Base-by-base conservation (phyloP, 2,888 invertebrate species). In the Pristionchus entomophagus region DNA sequence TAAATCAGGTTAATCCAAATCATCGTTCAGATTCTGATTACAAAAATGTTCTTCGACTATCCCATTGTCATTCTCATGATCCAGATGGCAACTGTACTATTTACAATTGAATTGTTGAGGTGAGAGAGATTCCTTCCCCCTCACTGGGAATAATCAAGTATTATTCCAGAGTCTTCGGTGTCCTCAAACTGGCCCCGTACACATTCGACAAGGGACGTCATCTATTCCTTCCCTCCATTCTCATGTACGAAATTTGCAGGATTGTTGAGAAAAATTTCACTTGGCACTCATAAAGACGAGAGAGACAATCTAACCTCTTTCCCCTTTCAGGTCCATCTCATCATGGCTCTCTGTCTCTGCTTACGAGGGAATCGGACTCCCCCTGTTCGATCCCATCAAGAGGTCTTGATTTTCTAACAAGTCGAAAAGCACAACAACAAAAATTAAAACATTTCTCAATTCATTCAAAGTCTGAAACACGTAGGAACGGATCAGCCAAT, bases 341-440 rank as follows among this genome's bases (percentile, higher is more conserved):
- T 93, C 94, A 56, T 94, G 94, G 78, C 91, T 95, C 53, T 94
- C 94, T 14, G 93, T 95, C 53, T 94, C 93, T 87, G 95, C 95
- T 0, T 93, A 95, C 41, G 94, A 94, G 87, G 95, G 95, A 82
- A 95, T 95, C 94, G 95, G 95, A 87, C 94, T 95, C 88, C 95
- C 95, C 2, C 94, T 95, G 93, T 95, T 95, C 90, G 95, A 95
- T 2, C 94, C 95, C 5, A 89, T 95, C 41, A 95, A 95, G 90
- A 92, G 95, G 82, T 94, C 94, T 89, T 94, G 6, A 94, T 17
- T n/a, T 22, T 49, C 14, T 12, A 10, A 78, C 10, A 4, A 10
- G 22, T n/a, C 5, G 10, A n/a, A 26, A 59, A n/a, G 14, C 26
- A 26, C n/a, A 59, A 26, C 10, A 41, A n/a, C 12, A 29, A 26